A percentile compares a stretch with the other conserved stretches of the same genome.
Conservation (phyloP, 2,113 vertebrate genomes). For the Oreochromis tanganicae region DNA sequence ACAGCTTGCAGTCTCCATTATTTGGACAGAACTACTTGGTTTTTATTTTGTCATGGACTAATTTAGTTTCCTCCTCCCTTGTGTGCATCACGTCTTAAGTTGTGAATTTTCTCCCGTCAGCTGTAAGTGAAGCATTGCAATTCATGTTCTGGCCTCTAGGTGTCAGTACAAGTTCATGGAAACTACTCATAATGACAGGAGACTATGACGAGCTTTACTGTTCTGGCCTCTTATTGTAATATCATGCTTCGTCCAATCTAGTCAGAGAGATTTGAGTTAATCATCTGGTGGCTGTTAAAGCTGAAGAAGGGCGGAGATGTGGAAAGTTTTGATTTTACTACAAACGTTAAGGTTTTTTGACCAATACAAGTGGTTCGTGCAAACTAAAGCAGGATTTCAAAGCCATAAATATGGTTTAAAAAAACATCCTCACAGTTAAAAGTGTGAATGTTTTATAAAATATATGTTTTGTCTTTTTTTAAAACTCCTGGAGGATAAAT, state of each 20-base stretch:
- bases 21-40: not conserved
- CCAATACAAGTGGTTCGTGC: not conserved
- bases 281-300: not conserved
- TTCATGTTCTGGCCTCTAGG: slow-evolving; percentile 39
- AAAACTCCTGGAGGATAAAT: not conserved
- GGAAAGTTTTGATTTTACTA: not conserved
- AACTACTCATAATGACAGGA: not conserved
- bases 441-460: not conserved
- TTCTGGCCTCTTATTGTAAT: not conserved
- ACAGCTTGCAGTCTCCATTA: not conserved
- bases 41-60: not conserved
- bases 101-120: not conserved
- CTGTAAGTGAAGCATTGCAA: not conserved
- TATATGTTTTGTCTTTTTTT: not conserved
- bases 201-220: not conserved
- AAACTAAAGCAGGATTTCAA: not conserved
- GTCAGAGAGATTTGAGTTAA: not conserved
- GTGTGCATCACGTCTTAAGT: not conserved
- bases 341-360: not conserved
- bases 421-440: not conserved
- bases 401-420: not conserved
- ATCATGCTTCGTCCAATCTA: not conserved
- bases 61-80: not conserved
- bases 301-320: not conserved
- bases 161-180: slow-evolving; percentile 45